Evolutionary conservation across 2,888 invertebrate genomes (phyloP).

Genomic region (Phytoseiulus persimilis): DNA sequence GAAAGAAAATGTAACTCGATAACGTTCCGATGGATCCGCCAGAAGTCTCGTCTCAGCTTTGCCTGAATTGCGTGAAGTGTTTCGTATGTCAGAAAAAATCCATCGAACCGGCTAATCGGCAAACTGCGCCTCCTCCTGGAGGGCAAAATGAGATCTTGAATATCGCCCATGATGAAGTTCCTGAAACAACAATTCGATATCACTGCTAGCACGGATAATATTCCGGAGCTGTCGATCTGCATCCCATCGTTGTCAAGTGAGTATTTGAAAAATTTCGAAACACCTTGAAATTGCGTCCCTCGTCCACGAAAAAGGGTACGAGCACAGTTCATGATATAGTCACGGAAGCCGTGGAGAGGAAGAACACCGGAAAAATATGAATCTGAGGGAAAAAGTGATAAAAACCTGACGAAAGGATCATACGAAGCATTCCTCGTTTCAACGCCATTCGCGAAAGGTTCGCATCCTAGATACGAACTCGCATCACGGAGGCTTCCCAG

Average conservation of each 20-base stretch:
- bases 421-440: slow-evolving; percentile 37
- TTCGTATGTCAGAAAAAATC: slow-evolving; percentile 19
- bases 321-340: slow-evolving; percentile 49
- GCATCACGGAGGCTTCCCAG: slow-evolving; percentile 21
- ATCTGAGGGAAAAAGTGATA: too few species aligned
- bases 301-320: neutral
- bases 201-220: neutral
- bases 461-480: neutral
- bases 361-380: slow-evolving; percentile 64
- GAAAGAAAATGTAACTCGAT: neutral
- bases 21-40: slow-evolving; percentile 25
- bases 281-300: neutral
- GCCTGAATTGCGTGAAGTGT: slow-evolving; percentile 35
- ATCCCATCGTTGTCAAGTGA: neutral
- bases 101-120: neutral
- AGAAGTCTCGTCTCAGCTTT: slow-evolving; percentile 33
- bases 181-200: neutral
- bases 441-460: neutral
- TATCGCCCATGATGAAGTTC: neutral
- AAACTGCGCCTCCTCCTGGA: too few species aligned
- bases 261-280: neutral
- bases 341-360: slow-evolving; percentile 76
- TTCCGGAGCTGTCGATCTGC: neutral
- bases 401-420: slow-evolving; percentile 62
- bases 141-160: neutral